phyloP scores from a whole-genome alignment of 2,888 invertebrate genomes.

The Hoplodrina ambigua region DNA sequence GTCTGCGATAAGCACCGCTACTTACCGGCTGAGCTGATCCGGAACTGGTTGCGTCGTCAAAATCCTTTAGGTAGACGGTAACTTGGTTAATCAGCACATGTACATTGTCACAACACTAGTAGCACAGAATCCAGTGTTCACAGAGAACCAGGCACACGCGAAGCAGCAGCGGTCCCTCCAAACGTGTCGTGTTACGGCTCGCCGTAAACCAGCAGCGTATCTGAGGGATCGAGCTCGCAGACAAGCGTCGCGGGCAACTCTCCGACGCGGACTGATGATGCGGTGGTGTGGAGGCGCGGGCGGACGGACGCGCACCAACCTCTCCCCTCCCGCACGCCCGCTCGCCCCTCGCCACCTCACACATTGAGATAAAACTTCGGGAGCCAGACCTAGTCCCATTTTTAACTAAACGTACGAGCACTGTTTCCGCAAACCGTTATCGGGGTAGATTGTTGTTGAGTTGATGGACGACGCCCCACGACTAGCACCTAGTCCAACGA shows the following conservation, averaged over 20 bases:
- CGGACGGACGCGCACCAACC: constrained; percentile 82
- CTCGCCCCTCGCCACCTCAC: constrained; percentile 77
- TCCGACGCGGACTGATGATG: constrained; percentile 89
- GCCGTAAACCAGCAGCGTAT: constrained; percentile 91
- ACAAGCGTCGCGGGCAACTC: constrained; percentile 88
- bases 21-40: constrained; percentile 90
- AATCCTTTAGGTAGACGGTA: constrained; percentile 82
- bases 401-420: constrained; percentile 81
- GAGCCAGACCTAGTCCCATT: constrained; percentile 86
- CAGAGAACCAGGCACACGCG: constrained; percentile 88
- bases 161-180: constrained; percentile 88
- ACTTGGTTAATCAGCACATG: constrained; percentile 84
- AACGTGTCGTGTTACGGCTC: constrained; percentile 90
- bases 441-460: constrained; percentile 67
- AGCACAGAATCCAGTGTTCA: constrained; percentile 87
- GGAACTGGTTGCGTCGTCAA: constrained; percentile 88
- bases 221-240: constrained; percentile 88
- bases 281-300: constrained; percentile 87
- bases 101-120: constrained; percentile 87
- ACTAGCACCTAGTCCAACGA: constrained; percentile 66
- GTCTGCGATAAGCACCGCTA: constrained; percentile 89
- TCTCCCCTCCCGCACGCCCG: constrained; percentile 70
- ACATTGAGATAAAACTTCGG: constrained; percentile 88
- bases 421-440: constrained; percentile 86
- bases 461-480: constrained; percentile 68